Evolutionary conservation across 2,888 invertebrate genomes (phyloP), one percentile per base, ranked within the genome.

Genomic region (Carabus problematicus): DNA sequence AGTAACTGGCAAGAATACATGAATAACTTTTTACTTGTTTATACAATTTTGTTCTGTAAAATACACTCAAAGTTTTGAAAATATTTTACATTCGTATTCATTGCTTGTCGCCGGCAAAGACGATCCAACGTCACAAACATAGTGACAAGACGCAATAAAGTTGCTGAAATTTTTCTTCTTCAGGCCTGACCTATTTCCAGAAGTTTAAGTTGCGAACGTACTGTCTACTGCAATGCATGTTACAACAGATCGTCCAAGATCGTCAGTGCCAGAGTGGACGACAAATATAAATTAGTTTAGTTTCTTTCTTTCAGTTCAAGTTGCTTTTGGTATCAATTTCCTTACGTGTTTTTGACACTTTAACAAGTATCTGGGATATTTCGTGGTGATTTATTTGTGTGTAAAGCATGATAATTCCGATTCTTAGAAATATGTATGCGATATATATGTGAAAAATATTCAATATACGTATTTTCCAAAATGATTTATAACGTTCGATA

Each of bases 131-230:
- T 29, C 29, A 29, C 3, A 29, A 29, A 29, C 29, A 29, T 6
- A 29, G 29, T 29, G 29, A 29, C 29, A 29, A 29, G 29, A 29
- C 29, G 29, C 29, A 3, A 29, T 2, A 29, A 29, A 29, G 8
- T 42, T 42, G 42, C 9, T 42, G 45, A 12, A 12, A 14, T 45
- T 45, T 45, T 12, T 45, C 42, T 12, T 45, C 42, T 63, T 63
- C 41, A 63, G 63, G 63, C 63, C 63, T 63, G 63, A 63, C 63
- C 63, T 63, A 63, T 63, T 63, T 63, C 18, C 63, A 54, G 54
- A 7, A 12, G 63, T 63, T 63, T 63, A 52, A 54, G 63, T 63
- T 63, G 42, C 42, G 63, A 29, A 14, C 29, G 63, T 52, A 62
- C 40, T 52, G 62, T 52, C 49, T 12, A 12, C 45, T 18, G 19